Conservation (phyloP, 2,797 vertebrate species). For the Manis javanica region DNA sequence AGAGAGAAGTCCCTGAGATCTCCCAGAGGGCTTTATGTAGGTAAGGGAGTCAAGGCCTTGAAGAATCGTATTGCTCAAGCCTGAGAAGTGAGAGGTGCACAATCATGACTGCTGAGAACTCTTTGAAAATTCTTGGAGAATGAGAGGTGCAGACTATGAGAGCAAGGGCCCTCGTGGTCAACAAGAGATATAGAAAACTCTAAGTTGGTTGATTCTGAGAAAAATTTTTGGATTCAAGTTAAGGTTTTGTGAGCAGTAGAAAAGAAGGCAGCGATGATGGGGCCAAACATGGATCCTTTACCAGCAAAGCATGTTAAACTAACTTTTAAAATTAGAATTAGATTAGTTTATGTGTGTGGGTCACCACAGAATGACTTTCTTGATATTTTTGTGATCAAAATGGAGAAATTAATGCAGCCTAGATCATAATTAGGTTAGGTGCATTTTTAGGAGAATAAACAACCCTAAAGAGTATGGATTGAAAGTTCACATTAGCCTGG, state of each 20-base stretch:
- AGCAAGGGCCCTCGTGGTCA: neutral
- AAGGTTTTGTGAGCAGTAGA: neutral
- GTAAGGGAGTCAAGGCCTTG: neutral
- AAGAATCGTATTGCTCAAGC: neutral
- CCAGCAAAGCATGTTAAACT: neutral
- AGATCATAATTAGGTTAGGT: neutral
- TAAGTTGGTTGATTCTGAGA: neutral
- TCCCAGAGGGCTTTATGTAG: neutral
- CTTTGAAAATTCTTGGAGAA: neutral
- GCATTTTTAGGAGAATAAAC: conserved; percentile 27
- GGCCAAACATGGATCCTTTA: neutral
- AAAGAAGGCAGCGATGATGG: neutral
- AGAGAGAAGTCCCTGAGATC: neutral
- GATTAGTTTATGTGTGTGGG: neutral
- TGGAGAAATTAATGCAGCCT: neutral
- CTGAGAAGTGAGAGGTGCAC: neutral
- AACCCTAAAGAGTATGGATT: neutral
- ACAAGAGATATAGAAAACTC: neutral
- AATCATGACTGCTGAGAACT: neutral
- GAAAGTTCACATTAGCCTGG: neutral
- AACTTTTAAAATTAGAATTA: neutral
- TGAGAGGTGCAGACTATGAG: neutral
- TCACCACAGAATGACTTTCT: neutral
- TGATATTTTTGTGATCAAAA: conserved; percentile 4
- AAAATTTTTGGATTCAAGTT: neutral